These are phyloP conservation scores for Orthosia gothica DNA, from an alignment of 2,888 invertebrate genomes.

Conservation along the genomic window DNA sequence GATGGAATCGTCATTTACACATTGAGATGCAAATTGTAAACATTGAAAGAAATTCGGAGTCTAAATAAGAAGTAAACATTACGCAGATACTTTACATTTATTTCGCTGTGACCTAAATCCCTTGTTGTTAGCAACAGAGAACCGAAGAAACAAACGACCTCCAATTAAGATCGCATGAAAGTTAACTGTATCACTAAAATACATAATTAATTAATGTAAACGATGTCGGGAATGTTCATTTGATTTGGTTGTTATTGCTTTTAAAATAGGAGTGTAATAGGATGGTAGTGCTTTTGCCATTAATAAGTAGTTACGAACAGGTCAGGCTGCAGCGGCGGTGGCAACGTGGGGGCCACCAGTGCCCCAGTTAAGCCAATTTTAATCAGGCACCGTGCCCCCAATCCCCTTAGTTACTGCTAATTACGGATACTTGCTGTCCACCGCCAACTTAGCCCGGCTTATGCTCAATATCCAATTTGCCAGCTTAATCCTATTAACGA, in stretches of 20 bases:
- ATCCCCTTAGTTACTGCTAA: conserved; percentile 89
- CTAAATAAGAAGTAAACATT: conserved; percentile 22
- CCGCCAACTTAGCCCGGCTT: conserved; percentile 85
- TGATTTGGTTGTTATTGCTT: conserved; percentile 61
- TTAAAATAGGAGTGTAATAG: conserved; percentile 58
- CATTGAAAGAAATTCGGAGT: neutral
- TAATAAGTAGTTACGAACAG: conserved; percentile 74
- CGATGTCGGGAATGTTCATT: conserved; percentile 46
- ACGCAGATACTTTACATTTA: conserved; percentile 13
- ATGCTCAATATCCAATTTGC: conserved; percentile 88
- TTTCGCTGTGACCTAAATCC: conserved; percentile 38
- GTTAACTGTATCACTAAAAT: conserved; percentile 52
- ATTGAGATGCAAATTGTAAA: conserved; percentile 18
- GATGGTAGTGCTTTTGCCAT: conserved; percentile 39
- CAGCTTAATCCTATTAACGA: conserved; percentile 86
- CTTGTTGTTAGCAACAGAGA: conserved; percentile 36
- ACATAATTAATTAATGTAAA: conserved; percentile 63
- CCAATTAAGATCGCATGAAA: conserved; percentile 51
- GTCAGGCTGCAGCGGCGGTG: conserved; percentile 67
- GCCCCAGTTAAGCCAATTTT: conserved; percentile 85
- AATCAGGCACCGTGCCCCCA: conserved; percentile 74
- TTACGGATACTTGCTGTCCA: conserved; percentile 87
- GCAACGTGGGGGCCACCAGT: conserved; percentile 50
- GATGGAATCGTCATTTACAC: neutral
- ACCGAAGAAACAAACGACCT: conserved; percentile 38